Evolutionary conservation across 2,113 vertebrate genomes (phyloP).

Genomic region (Tachysurus vachellii): DNA sequence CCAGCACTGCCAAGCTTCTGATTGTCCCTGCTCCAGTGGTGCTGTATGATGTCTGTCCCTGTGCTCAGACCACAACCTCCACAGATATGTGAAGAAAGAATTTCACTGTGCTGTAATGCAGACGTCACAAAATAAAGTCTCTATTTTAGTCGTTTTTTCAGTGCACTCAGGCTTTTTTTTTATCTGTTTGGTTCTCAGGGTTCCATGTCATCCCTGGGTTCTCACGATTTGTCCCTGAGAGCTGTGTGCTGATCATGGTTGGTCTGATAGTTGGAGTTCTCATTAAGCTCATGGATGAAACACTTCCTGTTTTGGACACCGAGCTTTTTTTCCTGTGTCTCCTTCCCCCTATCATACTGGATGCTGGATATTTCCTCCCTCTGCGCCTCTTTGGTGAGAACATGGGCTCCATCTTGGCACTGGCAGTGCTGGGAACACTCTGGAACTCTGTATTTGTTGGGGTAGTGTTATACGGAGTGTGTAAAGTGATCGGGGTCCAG

Average conservation of each 20-base stretch:
- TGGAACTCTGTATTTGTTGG: conserved; percentile 94
- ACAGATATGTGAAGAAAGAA: no score
- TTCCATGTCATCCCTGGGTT: conserved; percentile 89
- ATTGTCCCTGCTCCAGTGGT: no score
- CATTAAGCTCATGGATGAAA: conserved; percentile 82
- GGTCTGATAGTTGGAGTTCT: conserved; percentile 89
- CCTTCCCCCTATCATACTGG: conserved; percentile 95
- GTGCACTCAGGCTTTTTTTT: not conserved
- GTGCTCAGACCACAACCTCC: no score
- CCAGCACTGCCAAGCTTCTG: no score
- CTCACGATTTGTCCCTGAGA: conserved; percentile 87
- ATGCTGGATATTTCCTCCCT: conserved; percentile 95
- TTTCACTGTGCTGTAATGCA: no score
- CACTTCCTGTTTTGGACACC: conserved; percentile 80
- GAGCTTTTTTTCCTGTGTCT: conserved; percentile 94
- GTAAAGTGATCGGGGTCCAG: conserved; percentile 70
- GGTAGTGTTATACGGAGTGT: conserved; percentile 82
- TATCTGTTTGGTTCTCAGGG: conserved; percentile 67
- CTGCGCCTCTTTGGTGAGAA: conserved; percentile 89
- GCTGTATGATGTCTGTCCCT: no score
- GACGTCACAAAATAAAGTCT: no score
- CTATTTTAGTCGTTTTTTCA: not conserved
- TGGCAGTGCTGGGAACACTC: conserved; percentile 91
- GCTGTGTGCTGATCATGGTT: conserved; percentile 92
- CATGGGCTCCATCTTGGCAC: conserved; percentile 92